These are phyloP conservation scores for Cylloceria caligata DNA, from an alignment of 2,888 invertebrate species.

Conservation along the genomic window DNA sequence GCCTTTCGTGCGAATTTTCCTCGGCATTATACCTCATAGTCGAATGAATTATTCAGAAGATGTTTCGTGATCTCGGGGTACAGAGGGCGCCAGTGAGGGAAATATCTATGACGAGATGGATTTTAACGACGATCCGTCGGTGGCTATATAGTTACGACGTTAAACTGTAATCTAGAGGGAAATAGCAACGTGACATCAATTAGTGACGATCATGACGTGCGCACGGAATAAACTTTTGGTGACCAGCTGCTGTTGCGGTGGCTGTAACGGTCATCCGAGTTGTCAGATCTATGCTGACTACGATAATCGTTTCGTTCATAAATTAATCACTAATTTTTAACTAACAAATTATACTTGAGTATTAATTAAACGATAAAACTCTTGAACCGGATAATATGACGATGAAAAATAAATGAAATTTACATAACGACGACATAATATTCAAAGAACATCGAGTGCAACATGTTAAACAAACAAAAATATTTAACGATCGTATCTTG, in stretches of 20 bases:
- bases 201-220: slow-evolving; percentile 81
- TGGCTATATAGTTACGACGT: slow-evolving; percentile 53
- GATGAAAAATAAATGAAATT: background rate
- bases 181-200: slow-evolving; percentile 74
- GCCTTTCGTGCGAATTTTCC: slow-evolving; percentile 11
- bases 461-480: background rate
- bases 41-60: slow-evolving; percentile 62
- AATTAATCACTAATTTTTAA: too few relatives aligned
- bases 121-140: slow-evolving; percentile 51
- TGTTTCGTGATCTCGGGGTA: slow-evolving; percentile 39
- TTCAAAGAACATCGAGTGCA: slow-evolving; percentile 32
- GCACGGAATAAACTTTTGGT: slow-evolving; percentile 76
- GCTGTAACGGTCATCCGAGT: background rate
- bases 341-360: background rate
- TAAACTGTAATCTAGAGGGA: slow-evolving; percentile 51
- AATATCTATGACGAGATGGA: background rate
- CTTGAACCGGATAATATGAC: background rate
- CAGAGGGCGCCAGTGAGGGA: background rate
- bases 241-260: slow-evolving; percentile 71
- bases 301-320: slow-evolving; percentile 46
- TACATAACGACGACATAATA: slow-evolving; percentile 38
- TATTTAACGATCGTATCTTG: background rate
- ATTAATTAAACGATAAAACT: background rate
- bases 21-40: slow-evolving; percentile 13
- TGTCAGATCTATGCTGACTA: slow-evolving; percentile 1